Base-by-base conservation (phyloP, 2,797 vertebrate genomes). In the Sylvilagus floridanus region DNA sequence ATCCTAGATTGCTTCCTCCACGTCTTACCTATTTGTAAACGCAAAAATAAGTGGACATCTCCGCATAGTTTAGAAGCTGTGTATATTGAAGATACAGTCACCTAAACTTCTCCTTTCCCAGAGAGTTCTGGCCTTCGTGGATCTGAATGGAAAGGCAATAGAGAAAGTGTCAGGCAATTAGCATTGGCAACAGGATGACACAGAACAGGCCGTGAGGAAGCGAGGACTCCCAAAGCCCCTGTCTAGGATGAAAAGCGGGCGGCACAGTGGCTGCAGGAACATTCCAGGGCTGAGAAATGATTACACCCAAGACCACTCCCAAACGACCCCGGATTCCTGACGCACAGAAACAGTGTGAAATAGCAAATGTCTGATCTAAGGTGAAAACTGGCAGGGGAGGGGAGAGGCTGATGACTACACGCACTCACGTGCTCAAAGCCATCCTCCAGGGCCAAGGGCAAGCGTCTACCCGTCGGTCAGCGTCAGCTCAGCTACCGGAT, bases 61-160 rank as follows among this genome's bases (percentile, higher is more conserved):
- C 35, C n/a, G 82, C 90, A 65, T 21, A 81, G 11, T 60, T 37
- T 69, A 42, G 91, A 14, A 79, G 57, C 4, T 75, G 73, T 68
- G 32, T 63, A 35, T 78, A 69, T 42, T 75, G 73, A 66, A 60
- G 21, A 82, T 63, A 85, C 50, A 72, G 35, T 84, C 14, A 84
- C 88, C 12, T 37, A 37, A 82, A 21, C 16, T 93, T 88, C 93
- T 82, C 50, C 37, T 90, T 85, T 84, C 10, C 35, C 78, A 94
- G 32, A 82, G 28, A 88, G 84, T 95, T 88, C 68, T 85, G 57
- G 35, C 35, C 42, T 87, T 93, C 10, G 28, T 72, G 52, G 92
- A 62, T 87, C 66, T 69, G 11, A 87, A 87, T 54, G n/a, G 26
- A 16, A 84, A 90, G 79, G 22, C n/a, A 87, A 14, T 66, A 77